Conservation (phyloP, 2,113 vertebrate species). For the Crotalus viridis region DNA sequence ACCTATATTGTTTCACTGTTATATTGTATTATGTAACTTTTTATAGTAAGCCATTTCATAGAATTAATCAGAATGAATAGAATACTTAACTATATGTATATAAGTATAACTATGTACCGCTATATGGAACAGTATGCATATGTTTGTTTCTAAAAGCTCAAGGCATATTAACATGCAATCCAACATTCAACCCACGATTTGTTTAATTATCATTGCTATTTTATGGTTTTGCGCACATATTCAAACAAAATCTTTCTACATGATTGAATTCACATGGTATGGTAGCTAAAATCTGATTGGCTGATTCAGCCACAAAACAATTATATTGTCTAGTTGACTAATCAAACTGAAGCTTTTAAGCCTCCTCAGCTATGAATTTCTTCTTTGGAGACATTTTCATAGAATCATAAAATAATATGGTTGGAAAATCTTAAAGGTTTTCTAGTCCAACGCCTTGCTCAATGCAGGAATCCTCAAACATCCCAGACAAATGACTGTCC, state of each 20-base stretch:
- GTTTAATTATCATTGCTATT: too few species aligned
- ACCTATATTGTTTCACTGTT: not conserved
- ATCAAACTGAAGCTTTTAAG: not conserved
- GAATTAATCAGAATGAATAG: not conserved
- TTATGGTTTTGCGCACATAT: not conserved
- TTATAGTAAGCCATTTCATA: not conserved
- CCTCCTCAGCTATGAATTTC: not conserved
- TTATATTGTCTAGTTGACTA: not conserved
- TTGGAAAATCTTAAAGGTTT: not conserved
- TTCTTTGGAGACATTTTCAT: not conserved
- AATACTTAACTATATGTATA: not conserved
- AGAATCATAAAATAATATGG: not conserved
- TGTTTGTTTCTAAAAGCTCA: too few species aligned
- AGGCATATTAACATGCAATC: too few species aligned
- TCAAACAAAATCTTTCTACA: not conserved
- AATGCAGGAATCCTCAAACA: not conserved
- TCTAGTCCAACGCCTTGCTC: not conserved
- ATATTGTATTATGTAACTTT: not conserved
- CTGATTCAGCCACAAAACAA: not conserved
- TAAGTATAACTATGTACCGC: not conserved
- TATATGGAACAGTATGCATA: not conserved
- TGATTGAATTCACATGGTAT: not conserved
- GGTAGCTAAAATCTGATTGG: not conserved
- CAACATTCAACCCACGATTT: too few species aligned
- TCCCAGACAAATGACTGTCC: not conserved